These are phyloP conservation scores for Chouioia cunea DNA, from an alignment of 2,888 invertebrate species.

Conservation along the genomic window DNA sequence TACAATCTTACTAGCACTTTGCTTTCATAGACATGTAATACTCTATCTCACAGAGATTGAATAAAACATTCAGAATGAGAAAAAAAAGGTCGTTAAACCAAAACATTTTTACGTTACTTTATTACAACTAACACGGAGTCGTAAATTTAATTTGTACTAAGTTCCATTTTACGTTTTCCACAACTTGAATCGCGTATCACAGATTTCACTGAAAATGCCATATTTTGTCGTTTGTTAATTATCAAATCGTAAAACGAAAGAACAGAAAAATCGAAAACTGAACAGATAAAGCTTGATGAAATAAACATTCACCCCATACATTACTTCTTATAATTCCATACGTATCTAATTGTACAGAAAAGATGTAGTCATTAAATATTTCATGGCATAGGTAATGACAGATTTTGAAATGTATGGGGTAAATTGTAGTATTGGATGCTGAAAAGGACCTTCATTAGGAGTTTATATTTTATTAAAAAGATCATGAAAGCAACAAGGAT, in stretches of 20 bases:
- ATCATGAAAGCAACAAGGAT: conserved; percentile 37
- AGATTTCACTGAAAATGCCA: conserved; percentile 35
- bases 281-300: conserved; percentile 9
- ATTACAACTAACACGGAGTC: too few relatives aligned
- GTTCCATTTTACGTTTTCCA: conserved; percentile 15
- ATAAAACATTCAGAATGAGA: too few relatives aligned
- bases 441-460: conserved; percentile 54
- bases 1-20: too few relatives aligned
- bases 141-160: conserved; percentile 19
- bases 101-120: too few relatives aligned
- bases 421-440: conserved; percentile 49
- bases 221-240: conserved; percentile 20
- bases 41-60: too few relatives aligned
- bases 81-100: too few relatives aligned
- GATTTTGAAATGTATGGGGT: conserved; percentile 38
- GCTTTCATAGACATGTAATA: too few relatives aligned
- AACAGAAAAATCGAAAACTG: conserved; percentile 32
- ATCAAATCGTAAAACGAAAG: conserved; percentile 35
- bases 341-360: neutral
- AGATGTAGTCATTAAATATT: neutral
- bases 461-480: conserved; percentile 57
- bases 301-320: neutral
- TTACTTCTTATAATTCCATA: too few relatives aligned
- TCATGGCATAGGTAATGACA: neutral
- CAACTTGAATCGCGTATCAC: conserved; percentile 47